Evolutionary conservation across 2,113 vertebrate genomes (phyloP).

Genomic region (Cheirogaleus medius): DNA sequence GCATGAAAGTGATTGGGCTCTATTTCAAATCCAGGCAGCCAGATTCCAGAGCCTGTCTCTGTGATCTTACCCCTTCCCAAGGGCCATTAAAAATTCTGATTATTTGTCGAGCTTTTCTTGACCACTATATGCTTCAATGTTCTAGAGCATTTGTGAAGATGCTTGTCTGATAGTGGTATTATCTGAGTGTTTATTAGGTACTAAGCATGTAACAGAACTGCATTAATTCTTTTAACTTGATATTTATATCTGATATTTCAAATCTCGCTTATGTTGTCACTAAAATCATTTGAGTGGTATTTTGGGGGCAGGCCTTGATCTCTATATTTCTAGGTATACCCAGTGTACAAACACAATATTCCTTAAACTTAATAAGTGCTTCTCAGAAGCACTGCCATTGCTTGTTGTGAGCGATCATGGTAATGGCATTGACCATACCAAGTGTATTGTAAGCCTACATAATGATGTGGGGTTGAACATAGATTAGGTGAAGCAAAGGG

Average conservation of each 20-base stretch:
- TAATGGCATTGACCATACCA: background rate
- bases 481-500: background rate
- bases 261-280: background rate
- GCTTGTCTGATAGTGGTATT: background rate
- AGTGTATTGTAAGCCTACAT: background rate
- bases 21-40: background rate
- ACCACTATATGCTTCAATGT: background rate
- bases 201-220: background rate
- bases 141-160: background rate
- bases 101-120: background rate
- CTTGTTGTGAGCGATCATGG: background rate
- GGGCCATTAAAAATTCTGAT: background rate
- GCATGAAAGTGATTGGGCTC: background rate
- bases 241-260: background rate
- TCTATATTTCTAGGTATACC: background rate
- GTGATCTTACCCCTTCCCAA: background rate
- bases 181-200: background rate
- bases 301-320: background rate
- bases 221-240: background rate
- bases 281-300: background rate
- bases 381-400: background rate
- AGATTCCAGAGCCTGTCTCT: background rate
- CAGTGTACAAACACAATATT: background rate
- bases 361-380: background rate
- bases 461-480: constrained; percentile 17